These are phyloP conservation scores for Acrobasis repandana DNA, from an alignment of 2,888 invertebrate species.

Conservation along the genomic window DNA sequence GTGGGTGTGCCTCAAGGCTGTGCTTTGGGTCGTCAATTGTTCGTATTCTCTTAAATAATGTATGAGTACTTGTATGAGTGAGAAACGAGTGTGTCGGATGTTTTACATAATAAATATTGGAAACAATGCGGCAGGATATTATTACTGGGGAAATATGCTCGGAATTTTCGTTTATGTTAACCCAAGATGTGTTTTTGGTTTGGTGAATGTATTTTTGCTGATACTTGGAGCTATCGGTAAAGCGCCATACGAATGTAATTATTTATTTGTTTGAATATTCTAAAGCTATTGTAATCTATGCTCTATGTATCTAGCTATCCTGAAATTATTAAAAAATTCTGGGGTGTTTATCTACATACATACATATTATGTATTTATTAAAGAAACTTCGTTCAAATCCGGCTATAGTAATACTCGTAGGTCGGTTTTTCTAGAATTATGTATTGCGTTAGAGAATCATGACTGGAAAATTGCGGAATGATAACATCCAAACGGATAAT, in stretches of 20 bases:
- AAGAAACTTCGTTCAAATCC: too few species aligned
- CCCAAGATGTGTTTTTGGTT: neutral
- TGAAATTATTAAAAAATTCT: too few species aligned
- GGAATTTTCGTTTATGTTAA: neutral
- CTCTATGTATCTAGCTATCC: too few species aligned
- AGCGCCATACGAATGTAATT: too few species aligned
- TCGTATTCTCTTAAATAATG: constrained; percentile 21
- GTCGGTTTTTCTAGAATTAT: neutral
- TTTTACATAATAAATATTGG: constrained; percentile 15
- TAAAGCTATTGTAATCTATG: too few species aligned
- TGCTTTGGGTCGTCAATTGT: constrained; percentile 19
- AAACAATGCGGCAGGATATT: constrained; percentile 8
- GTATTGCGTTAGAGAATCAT: neutral
- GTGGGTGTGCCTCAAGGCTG: constrained; percentile 16
- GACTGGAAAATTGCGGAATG: neutral
- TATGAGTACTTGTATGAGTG: constrained; percentile 18
- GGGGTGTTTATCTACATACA: too few species aligned
- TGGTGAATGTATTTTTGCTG: neutral
- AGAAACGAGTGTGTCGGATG: constrained; percentile 10
- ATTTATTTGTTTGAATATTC: too few species aligned
- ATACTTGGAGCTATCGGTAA: neutral
- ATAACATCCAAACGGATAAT: neutral
- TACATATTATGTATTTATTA: neutral
- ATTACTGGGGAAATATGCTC: constrained; percentile 1
- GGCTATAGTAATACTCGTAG: too few species aligned